Evolutionary conservation across 2,888 invertebrate genomes (phyloP), one percentile per base, ranked within the genome.

Genomic region (Chloroclysta siterata): DNA sequence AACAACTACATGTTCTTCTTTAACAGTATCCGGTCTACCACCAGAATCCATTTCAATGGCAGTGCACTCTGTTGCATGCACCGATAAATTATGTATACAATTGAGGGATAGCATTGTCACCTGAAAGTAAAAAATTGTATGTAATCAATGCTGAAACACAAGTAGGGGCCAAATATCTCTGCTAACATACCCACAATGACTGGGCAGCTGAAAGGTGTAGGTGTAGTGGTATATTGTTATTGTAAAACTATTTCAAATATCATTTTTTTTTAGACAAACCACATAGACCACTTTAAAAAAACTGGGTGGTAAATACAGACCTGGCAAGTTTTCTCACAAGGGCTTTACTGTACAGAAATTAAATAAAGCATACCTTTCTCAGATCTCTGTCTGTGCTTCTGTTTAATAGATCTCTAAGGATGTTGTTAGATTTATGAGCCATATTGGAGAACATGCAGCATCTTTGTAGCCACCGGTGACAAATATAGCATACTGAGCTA

Each of bases 401-500:
- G 7, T 46, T 5, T 15, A 46, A 17, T 46, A 46, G 17, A 46
- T 46, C 10, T 46, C 11, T 1, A 17, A 46, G 46, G 11, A 46
- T 17, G 8, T 46, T 11, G 17, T 46, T 17, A 17, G 46, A 46
- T 17, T 17, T 17, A 6, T 46, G 15, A 17, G 46, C 46, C 46
- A 46, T 46, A 46, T 46, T 7, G 46, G 17, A 46, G 17, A 46
- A 46, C 17, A 17, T 46, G 17, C 11, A 46, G 46, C 46, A 17
- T 2, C 11, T 46, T 5, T 46, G 46, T 8, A 46, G 46, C 46
- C 46, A 10, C 46, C 46, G 11, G 17, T 46, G 17, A 46, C 46
- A 46, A 46, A 46, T 17, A 10, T 46, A 17, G 17, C 46, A 46
- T 17, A 46, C 10, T 10, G 17, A 14, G 46, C 46, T 46, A 17